Evolutionary conservation across 2,888 invertebrate species (phyloP), one percentile per base, ranked within the genome.

Genomic region (Noctua comes): DNA sequence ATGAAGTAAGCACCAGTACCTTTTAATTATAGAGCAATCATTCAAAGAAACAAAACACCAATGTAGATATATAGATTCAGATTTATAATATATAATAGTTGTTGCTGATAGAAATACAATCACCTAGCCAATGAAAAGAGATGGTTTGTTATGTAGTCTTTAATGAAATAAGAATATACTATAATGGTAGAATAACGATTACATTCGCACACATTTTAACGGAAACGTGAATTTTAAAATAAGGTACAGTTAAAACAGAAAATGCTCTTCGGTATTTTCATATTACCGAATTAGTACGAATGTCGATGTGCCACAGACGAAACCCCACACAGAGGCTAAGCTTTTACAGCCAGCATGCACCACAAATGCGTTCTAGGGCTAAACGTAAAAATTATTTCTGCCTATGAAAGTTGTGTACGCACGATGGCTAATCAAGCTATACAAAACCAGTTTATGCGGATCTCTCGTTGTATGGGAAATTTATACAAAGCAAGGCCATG

Each of bases 151-250:
- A 64, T 48, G 64, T 69, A 76, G 54, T 65, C 57, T 21, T 65
- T 83, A 77, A 57, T 82, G 8, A 13, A 62, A 43, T 69, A 40
- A 43, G 18, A 66, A n/a, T 77, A 51, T 69, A 54, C 16, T 46
- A 36, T 36, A 51, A 76, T 69, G 43, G 40, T 48, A 36, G 43
- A 75, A 76, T 36, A 57, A 68, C 16, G 6, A 21, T 68, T 46
- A 57, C 57, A 57, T 59, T 73, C 43, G 59, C 76, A 65, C 57
- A 69, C 18, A 8, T 59, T 11, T 36, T 27, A 24, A 54, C 13
- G 18, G 54, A 79, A 75, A 48, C 1, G n/a, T 48, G 8, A 27
- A 46, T 48, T 72, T 48, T 21, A 46, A 54, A 27, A 64, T n/a
- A 57, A 48, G 11, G 4, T 65, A 36, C 11, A 40, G 65, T 65